Conservation (phyloP, 2,113 vertebrate genomes). For the Electrona antarctica region DNA sequence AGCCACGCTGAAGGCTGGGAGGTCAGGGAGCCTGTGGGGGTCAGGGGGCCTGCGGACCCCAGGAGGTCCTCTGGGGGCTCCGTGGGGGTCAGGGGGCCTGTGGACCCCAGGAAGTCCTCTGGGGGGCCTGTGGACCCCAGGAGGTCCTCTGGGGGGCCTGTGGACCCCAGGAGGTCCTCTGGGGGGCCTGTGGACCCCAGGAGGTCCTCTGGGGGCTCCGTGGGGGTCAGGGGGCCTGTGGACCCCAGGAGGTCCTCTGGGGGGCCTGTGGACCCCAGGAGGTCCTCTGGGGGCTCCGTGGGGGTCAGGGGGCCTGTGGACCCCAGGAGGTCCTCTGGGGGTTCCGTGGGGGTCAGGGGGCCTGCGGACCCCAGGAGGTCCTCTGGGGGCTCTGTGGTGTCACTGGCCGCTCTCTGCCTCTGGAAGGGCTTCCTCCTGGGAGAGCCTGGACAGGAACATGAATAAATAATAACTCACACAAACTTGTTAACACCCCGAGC, state of each 20-base stretch:
- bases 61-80: constrained; percentile 86
- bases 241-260: too few species aligned
- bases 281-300: constrained; percentile 85
- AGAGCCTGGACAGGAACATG: constrained; percentile 77
- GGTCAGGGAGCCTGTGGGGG: constrained; percentile 87
- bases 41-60: too few species aligned
- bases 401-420: constrained; percentile 93
- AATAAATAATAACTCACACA: not conserved
- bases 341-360: constrained; percentile 90
- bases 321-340: constrained; percentile 63
- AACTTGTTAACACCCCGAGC: too few species aligned
- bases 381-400: constrained; percentile 90
- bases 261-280: constrained; percentile 21
- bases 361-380: constrained; percentile 42
- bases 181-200: not conserved
- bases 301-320: constrained; percentile 81
- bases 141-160: too few species aligned
- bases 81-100: constrained; percentile 44
- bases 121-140: too few species aligned
- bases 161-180: too few species aligned
- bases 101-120: constrained; percentile 31
- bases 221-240: constrained; percentile 66
- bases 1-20: constrained; percentile 67
- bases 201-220: constrained; percentile 84
- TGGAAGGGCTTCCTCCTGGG: constrained; percentile 91